Percentiles rank a stretch among this genome's conserved stretches.
Evolutionary conservation across 2,888 invertebrate genomes (phyloP).

Genomic region (Philonicus albiceps): DNA sequence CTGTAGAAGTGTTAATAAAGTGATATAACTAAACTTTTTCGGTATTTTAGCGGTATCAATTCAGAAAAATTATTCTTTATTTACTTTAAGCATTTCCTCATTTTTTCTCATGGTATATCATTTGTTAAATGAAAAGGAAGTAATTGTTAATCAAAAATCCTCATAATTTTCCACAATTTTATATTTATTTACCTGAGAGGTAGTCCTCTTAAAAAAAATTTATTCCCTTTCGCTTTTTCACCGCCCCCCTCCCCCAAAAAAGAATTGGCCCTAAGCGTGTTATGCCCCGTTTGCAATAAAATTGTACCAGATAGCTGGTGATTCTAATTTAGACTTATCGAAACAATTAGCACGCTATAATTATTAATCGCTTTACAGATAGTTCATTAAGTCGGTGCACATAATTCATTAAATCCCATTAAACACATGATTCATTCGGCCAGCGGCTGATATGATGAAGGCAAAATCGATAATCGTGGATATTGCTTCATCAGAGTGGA

Average conservation of each 20-base stretch:
- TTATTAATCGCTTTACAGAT: conserved; percentile 16
- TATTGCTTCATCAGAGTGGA: background rate
- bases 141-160: too few species aligned
- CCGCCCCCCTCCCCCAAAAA: too few species aligned
- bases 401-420: conserved; percentile 17
- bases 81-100: too few species aligned
- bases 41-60: too few species aligned
- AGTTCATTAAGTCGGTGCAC: conserved; percentile 16
- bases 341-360: conserved; percentile 2
- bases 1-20: too few species aligned
- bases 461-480: background rate
- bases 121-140: too few species aligned
- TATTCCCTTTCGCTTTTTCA: background rate
- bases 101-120: too few species aligned
- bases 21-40: too few species aligned
- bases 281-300: background rate
- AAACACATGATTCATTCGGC: background rate
- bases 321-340: conserved; percentile 21
- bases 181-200: background rate
- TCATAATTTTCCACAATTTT: background rate
- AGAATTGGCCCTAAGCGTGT: background rate
- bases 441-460: background rate
- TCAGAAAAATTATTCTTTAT: too few species aligned
- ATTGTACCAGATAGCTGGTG: background rate
- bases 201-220: background rate